These are phyloP conservation scores for Caenorhabditis sinica DNA, from an alignment of 2,888 invertebrate genomes.

Conservation along the genomic window DNA sequence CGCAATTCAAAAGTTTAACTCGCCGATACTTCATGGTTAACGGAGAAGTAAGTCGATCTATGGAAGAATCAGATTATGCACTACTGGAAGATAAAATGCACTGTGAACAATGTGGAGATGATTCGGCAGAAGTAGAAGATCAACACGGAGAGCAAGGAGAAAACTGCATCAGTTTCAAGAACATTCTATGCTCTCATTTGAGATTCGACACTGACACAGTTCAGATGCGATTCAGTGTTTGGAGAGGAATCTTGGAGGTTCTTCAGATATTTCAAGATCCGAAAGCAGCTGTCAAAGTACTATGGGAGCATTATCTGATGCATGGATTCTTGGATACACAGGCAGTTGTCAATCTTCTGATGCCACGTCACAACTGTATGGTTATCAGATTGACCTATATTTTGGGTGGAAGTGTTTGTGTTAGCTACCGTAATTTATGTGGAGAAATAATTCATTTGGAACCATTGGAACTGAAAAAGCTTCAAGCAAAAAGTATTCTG, in stretches of 20 bases:
- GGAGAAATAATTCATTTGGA: conserved; percentile 79
- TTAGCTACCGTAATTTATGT: conserved; percentile 61
- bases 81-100: conserved; percentile 80
- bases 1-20: conserved; percentile 78
- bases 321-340: conserved; percentile 75
- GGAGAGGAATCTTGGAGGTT: conserved; percentile 80
- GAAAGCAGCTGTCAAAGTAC: conserved; percentile 69
- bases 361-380: conserved; percentile 64
- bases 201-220: conserved; percentile 76
- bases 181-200: conserved; percentile 82
- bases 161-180: conserved; percentile 80
- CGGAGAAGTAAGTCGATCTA: conserved; percentile 77
- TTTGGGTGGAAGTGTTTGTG: conserved; percentile 69
- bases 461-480: conserved; percentile 81
- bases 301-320: conserved; percentile 77
- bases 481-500: conserved; percentile 81
- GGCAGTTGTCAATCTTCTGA: conserved; percentile 65
- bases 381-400: conserved; percentile 57
- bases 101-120: conserved; percentile 79
- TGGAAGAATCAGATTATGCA: conserved; percentile 77
- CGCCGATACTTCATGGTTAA: conserved; percentile 77
- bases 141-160: conserved; percentile 17
- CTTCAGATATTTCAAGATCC: conserved; percentile 80
- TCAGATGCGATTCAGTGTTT: conserved; percentile 78
- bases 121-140: conserved; percentile 6